Conservation (phyloP, 2,888 invertebrate species). For the Acronicta leporina region DNA sequence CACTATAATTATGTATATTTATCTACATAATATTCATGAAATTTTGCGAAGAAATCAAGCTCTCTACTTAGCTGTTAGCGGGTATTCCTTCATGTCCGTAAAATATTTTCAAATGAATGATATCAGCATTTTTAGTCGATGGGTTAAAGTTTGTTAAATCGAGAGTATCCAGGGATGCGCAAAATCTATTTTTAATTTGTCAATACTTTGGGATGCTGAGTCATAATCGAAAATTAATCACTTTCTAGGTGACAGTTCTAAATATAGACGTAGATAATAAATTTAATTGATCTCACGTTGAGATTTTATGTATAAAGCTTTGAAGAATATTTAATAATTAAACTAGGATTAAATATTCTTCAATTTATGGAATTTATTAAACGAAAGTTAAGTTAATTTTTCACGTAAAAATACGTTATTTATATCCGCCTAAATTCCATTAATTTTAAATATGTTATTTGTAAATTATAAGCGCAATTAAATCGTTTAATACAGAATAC, state of each 20-base stretch:
- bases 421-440: not conserved
- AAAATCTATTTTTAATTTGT: conserved; percentile 52
- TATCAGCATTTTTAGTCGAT: conserved; percentile 20
- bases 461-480: not conserved
- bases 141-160: conserved; percentile 32
- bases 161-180: conserved; percentile 38
- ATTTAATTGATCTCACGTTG: conserved; percentile 17
- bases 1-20: too few species aligned
- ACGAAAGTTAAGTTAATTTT: not conserved
- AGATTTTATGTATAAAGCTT: not conserved
- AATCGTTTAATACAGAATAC: conserved; percentile 21
- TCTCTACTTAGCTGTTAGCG: not conserved
- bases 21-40: too few species aligned
- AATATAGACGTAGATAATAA: conserved; percentile 14
- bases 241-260: conserved; percentile 29
- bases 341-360: too few species aligned
- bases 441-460: too few species aligned
- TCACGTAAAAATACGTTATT: not conserved
- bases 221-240: conserved; percentile 48
- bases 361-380: too few species aligned
- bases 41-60: too few species aligned
- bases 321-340: conserved; percentile 2
- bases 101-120: conserved; percentile 13
- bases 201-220: conserved; percentile 38
- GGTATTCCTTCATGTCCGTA: not conserved